Evolutionary conservation across 2,797 vertebrate genomes (phyloP).

Genomic region (Artibeus jamaicensis): DNA sequence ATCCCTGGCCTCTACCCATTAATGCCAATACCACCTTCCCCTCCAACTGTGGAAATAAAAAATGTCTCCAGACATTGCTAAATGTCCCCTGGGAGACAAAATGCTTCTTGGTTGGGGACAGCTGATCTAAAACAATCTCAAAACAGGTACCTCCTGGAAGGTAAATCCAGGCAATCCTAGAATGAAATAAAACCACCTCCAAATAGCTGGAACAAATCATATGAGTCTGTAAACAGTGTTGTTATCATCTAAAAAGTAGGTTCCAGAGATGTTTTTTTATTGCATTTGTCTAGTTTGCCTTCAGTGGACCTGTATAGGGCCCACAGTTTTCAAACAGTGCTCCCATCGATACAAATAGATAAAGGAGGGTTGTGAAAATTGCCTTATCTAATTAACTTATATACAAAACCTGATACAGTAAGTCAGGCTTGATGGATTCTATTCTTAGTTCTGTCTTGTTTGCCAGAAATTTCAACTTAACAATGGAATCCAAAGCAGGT

Average conservation of each 20-base stretch:
- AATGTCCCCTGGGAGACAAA: not conserved
- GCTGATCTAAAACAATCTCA: not conserved
- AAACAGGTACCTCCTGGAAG: not conserved
- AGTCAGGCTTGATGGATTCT: not conserved
- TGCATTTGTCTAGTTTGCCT: not conserved
- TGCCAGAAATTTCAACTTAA: conserved; percentile 6
- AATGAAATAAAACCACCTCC: not conserved
- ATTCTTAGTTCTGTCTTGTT: not conserved
- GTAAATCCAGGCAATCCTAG: not conserved
- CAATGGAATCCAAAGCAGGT: not conserved
- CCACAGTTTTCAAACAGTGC: not conserved
- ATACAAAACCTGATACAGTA: not conserved
- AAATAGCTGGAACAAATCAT: not conserved
- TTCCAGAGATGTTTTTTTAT: not conserved
- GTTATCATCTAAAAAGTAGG: not conserved
- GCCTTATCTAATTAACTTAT: not conserved
- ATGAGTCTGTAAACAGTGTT: not conserved
- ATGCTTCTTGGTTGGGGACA: not conserved
- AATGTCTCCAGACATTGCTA: not conserved
- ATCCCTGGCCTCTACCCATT: not conserved
- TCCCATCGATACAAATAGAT: not conserved
- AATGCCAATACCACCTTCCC: not conserved
- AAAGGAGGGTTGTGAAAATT: not conserved
- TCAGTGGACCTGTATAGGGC: not conserved
- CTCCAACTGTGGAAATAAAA: not conserved